Conservation (phyloP, 2,797 vertebrate genomes). For the Scleropages formosus region DNA sequence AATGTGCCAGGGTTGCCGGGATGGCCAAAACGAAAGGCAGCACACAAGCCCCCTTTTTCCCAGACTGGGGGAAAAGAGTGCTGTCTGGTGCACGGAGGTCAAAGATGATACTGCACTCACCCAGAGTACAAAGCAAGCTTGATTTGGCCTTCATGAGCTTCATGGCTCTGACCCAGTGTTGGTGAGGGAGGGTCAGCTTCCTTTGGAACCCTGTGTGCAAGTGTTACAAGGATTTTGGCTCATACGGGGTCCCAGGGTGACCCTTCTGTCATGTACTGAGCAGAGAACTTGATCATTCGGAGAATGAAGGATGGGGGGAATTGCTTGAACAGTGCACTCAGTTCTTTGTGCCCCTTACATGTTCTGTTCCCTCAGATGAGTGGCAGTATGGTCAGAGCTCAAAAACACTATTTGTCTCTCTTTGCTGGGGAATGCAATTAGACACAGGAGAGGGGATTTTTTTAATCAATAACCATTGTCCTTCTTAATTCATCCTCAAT, state of each 20-base stretch:
- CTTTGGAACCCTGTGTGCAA: too few species aligned
- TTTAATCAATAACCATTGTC: not conserved
- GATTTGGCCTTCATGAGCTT: too few species aligned
- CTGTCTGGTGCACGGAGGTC: not conserved
- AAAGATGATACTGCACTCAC: too few species aligned
- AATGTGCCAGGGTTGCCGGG: too few species aligned
- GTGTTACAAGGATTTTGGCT: not conserved
- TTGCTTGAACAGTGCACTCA: not conserved
- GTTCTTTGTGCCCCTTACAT: not conserved
- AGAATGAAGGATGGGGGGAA: too few species aligned
- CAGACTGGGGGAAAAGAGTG: not conserved
- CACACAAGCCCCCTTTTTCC: not conserved
- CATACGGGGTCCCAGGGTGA: not conserved
- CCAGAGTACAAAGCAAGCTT: too few species aligned
- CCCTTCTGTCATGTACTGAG: not conserved
- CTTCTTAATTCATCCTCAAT: not conserved
- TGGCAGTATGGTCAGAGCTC: not conserved
- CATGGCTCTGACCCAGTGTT: too few species aligned
- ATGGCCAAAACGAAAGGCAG: not conserved
- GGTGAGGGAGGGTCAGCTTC: too few species aligned
- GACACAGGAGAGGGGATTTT: not conserved
- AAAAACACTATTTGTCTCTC: not conserved
- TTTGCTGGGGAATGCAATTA: not conserved
- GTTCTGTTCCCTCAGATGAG: not conserved
- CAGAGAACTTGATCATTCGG: too few species aligned